phyloP scores from a whole-genome alignment of 2,888 invertebrate species.

The Sussaba pulchella region DNA sequence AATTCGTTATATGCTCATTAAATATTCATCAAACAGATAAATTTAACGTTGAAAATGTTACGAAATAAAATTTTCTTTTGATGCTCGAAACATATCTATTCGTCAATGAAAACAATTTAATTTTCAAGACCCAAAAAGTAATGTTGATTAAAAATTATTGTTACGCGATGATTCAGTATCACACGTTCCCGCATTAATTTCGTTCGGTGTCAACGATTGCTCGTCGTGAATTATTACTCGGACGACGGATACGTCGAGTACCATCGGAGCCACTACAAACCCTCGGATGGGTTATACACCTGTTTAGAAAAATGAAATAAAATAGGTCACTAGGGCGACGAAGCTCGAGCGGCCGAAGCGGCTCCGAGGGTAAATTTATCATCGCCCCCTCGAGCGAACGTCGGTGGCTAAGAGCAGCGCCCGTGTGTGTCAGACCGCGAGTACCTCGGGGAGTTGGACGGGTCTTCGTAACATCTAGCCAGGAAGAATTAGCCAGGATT shows the following conservation, averaged over 20 bases:
- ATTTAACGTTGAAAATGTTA: neutral
- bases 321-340: slow-evolving; percentile 58
- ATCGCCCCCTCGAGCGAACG: slow-evolving; percentile 31
- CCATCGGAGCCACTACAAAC: neutral
- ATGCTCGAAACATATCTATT: too few relatives aligned
- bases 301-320: slow-evolving; percentile 6
- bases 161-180: neutral
- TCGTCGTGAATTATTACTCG: neutral
- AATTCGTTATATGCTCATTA: too few relatives aligned
- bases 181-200: neutral
- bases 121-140: too few relatives aligned
- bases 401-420: neutral
- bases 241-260: neutral
- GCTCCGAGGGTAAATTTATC: slow-evolving; percentile 55
- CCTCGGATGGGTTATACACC: neutral
- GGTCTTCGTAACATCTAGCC: slow-evolving; percentile 40
- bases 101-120: too few relatives aligned
- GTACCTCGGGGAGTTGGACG: slow-evolving; percentile 8
- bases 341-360: slow-evolving; percentile 31
- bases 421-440: slow-evolving; percentile 5
- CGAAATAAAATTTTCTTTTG: neutral
- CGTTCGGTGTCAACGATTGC: slow-evolving; percentile 15
- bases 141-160: neutral
- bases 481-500: slow-evolving; percentile 19
- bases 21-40: too few relatives aligned